Evolutionary conservation across 2,113 vertebrate genomes (phyloP), one percentile per base, ranked within the genome.

Genomic region (Australoheros scitulus): DNA sequence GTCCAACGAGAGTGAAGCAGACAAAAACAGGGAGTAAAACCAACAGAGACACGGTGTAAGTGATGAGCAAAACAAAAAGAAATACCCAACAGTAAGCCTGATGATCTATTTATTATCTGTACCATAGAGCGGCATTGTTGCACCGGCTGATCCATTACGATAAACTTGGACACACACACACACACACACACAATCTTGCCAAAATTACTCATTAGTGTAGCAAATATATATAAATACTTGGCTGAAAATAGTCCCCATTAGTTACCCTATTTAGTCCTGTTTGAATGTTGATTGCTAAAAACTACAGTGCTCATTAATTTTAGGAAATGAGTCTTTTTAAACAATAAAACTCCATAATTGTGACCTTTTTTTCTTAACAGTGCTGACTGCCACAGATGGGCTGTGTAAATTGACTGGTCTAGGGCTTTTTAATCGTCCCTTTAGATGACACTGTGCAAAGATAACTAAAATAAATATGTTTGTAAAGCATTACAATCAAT

Each of bases 321-420:
- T 50, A 52, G 65, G 47, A 72, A 72, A 72, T 52, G 65, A 72
- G 65, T 70, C 13, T 26, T 72, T 52, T 72, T 32, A 72, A 72
- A 52, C 65, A 72, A 52, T 72, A 52, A 32, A 26, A 52, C 26
- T 32, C 52, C 52, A 14, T 72, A 72, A 72, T 52, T 14, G 17
- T 52, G 43, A 26, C 11, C 65, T n/a, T 32, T 32, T 72, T 32
- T 72, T n/a, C 32, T 5, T 1, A 72, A 72, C 13, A 52, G 43
- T 32, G 65, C 43, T 52, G 43, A 72, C 17, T n/a, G 43, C 65
- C 26, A 52, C 43, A 52, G 65, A 47, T 72, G 43, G 65, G 17
- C 43, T 72, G 3, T 72, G 43, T 20, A 52, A 72, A 17, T 32
- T 32, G 43, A 17, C 24, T 72, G 29, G 24, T 52, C 17, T 72